phyloP scores from a whole-genome alignment of 2,113 vertebrate genomes.

The Enhydra lutris region DNA sequence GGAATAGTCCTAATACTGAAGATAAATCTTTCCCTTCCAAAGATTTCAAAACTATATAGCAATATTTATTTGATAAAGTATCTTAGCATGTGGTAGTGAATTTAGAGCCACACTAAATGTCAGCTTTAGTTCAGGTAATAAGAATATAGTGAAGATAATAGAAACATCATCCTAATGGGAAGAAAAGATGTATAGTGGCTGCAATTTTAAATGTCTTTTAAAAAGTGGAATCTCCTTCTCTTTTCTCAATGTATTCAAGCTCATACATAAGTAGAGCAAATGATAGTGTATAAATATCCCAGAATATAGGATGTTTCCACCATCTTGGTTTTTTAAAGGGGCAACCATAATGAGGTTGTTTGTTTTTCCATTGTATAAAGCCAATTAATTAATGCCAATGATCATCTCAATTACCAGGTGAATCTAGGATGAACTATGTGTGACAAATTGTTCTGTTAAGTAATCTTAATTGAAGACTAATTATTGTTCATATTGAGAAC shows the following conservation, averaged over 20 bases:
- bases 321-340: not conserved
- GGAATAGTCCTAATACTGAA: not conserved
- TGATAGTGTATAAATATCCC: not conserved
- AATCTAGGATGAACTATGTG: not conserved
- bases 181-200: not conserved
- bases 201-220: not conserved
- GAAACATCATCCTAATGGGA: not conserved
- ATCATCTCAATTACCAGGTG: not conserved
- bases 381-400: not conserved
- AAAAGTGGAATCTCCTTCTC: not conserved
- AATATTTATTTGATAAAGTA: conserved; percentile 20
- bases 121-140: not conserved
- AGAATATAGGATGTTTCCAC: not conserved
- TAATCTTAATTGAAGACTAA: not conserved
- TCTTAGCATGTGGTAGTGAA: not conserved
- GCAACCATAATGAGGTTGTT: not conserved
- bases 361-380: not conserved
- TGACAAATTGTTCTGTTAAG: not conserved
- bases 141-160: not conserved
- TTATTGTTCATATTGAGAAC: not conserved
- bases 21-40: not conserved
- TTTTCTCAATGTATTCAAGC: not conserved
- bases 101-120: not conserved
- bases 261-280: not conserved
- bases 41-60: not conserved